Base-by-base conservation (phyloP, 2,797 vertebrate species). In the Periparus ater region DNA sequence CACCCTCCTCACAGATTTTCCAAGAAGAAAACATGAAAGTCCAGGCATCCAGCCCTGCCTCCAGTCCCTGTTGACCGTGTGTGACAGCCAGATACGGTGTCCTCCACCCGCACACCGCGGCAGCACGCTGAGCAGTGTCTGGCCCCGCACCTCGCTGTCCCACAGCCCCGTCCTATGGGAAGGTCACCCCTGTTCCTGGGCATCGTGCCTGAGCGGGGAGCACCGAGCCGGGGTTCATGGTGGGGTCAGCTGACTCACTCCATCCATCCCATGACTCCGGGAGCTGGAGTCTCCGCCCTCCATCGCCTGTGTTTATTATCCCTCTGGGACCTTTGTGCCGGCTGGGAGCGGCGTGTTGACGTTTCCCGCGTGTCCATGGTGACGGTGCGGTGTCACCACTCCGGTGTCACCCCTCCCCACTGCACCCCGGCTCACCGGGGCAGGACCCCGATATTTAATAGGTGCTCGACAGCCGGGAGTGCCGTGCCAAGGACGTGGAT, bases 401-500 rank as follows among this genome's bases (percentile, higher is more conserved):
- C 4, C 1, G 0, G 20, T 73, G 47, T 45, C 73, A 19, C 77
- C 50, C 18, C 45, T 48, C 36, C 61, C 54, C 1, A 1, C 57
- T 10, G 1, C 57, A 30, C 68, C 89, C 51, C 10, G 34, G 40
- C 61, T 65, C 5, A 0, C 38, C 18, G 0, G 1, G 85, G 61
- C 51, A 26, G 58, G 55, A 67, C 60, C 3, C 25, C 0, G 4
- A 6, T 95, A 96, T 94, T 91, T 95, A 94, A 42, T 0, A 2
- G 32, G 57, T 40, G 53, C 53, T 26, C 0, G 2, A 6, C 23
- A 9, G 17, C 32, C 0, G 0, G 38, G 16, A 65, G 26, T 87
- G 54, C 38, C 0, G 8, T 71, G 50, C 27, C 2, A 0, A 55
- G 68, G 65, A 13, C 50, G 0, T 16, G 0, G 4, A 73, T 25